Percentiles rank a stretch among this genome's conserved stretches.
Conservation (phyloP, 1,140 invertebrate genomes). For the Drosophila lini region DNA sequence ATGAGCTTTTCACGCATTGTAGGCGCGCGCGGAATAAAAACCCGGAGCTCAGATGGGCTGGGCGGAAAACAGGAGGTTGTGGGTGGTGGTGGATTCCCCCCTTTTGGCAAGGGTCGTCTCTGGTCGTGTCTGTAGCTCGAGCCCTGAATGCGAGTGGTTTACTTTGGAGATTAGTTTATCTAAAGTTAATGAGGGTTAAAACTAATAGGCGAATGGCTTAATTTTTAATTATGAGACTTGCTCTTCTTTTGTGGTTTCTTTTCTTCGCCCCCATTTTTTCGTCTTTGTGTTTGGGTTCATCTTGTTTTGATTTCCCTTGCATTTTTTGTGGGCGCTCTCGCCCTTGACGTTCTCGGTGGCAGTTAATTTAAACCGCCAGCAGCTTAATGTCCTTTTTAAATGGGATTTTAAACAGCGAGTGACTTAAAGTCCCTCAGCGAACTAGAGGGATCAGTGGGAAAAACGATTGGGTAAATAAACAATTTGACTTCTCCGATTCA, state of each 20-base stretch:
- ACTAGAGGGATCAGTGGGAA: constrained; percentile 5
- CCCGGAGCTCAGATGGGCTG: constrained; percentile 16
- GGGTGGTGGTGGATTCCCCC: constrained; percentile 7
- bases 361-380: constrained; percentile 71
- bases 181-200: constrained; percentile 83
- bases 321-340: constrained; percentile 23
- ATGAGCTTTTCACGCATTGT: constrained; percentile 81
- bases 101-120: constrained; percentile 64
- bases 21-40: constrained; percentile 64
- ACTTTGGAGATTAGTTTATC: constrained; percentile 83
- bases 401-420: constrained; percentile 53
- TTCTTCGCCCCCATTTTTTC: constrained; percentile 34
- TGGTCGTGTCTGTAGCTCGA: constrained; percentile 34
- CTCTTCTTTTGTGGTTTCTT: constrained; percentile 60
- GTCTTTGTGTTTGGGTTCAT: constrained; percentile 25
- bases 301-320: constrained; percentile 38
- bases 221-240: constrained; percentile 82
- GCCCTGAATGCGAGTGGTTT: constrained; percentile 76
- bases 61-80: neutral
- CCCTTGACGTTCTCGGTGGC: constrained; percentile 53
- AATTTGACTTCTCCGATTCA: constrained; percentile 3
- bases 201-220: constrained; percentile 83
- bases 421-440: constrained; percentile 35
- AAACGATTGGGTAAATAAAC: constrained; percentile 5
- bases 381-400: constrained; percentile 54